Evolutionary conservation across 2,888 invertebrate species (phyloP).

Genomic region (Agrotis segetum): DNA sequence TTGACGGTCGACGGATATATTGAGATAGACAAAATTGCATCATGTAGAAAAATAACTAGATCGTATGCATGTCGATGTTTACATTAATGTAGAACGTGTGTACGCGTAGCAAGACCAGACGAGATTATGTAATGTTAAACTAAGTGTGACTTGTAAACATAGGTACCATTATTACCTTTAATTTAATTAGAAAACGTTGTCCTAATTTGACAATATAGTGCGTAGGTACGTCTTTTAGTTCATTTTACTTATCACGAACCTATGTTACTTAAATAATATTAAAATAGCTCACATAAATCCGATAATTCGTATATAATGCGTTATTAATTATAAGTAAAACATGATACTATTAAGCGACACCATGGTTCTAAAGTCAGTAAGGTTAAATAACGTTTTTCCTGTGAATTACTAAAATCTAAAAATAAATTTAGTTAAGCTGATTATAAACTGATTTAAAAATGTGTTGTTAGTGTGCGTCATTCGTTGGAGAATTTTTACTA

Average conservation of each 20-base stretch:
- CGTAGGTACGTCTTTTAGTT: neutral
- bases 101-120: too few species aligned
- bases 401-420: slow-evolving; percentile 32
- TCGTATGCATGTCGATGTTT: too few species aligned
- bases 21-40: too few species aligned
- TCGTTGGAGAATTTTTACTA: slow-evolving; percentile 34
- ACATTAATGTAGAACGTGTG: too few species aligned
- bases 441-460: slow-evolving; percentile 14
- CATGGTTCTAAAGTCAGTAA: slow-evolving; percentile 37
- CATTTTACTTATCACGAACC: neutral
- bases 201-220: neutral
- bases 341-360: slow-evolving; percentile 19
- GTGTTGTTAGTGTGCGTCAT: slow-evolving; percentile 40
- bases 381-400: slow-evolving; percentile 36
- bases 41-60: too few species aligned
- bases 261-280: neutral
- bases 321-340: slow-evolving; percentile 9
- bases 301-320: slow-evolving; percentile 21
- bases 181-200: neutral
- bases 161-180: neutral
- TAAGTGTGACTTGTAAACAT: too few species aligned
- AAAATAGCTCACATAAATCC: slow-evolving; percentile 45
- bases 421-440: slow-evolving; percentile 26
- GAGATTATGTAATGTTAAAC: too few species aligned
- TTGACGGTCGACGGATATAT: too few species aligned